Evolutionary conservation across 2,888 invertebrate species (phyloP).

Genomic region (Heliconius erato): DNA sequence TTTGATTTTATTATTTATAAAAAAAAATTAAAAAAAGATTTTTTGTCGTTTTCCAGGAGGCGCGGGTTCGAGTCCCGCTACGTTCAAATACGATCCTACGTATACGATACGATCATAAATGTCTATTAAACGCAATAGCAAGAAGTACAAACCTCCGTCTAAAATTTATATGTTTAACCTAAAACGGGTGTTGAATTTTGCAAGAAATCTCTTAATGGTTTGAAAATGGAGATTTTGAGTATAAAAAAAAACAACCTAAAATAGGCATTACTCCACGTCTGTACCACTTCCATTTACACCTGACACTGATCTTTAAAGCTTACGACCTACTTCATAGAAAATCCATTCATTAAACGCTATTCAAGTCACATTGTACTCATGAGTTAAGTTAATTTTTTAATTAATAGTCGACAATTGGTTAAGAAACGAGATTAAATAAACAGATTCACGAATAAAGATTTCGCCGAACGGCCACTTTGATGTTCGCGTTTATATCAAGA

Average conservation of each 20-base stretch:
- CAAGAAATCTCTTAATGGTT: too few species aligned
- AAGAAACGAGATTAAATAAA: constrained; percentile 33
- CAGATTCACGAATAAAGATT: constrained; percentile 61
- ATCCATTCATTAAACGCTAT: constrained; percentile 83
- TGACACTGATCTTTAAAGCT: constrained; percentile 62
- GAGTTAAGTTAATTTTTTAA: constrained; percentile 70
- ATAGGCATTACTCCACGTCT: not conserved
- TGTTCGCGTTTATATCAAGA: constrained; percentile 56
- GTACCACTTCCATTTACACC: constrained; percentile 56
- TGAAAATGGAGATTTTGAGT: too few species aligned
- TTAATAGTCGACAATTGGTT: constrained; percentile 47
- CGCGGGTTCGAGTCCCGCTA: too few species aligned
- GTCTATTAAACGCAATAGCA: not conserved
- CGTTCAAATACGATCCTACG: too few species aligned
- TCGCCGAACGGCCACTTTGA: constrained; percentile 74
- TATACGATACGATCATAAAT: too few species aligned
- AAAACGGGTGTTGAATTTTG: too few species aligned
- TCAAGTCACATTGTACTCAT: constrained; percentile 82
- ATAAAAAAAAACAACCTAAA: too few species aligned
- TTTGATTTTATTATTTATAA: too few species aligned
- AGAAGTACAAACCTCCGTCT: not conserved
- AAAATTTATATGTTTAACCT: not conserved
- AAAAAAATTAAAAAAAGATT: too few species aligned
- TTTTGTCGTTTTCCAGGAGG: too few species aligned
- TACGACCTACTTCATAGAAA: constrained; percentile 77